Evolutionary conservation across 1,140 invertebrate genomes (phyloP).

Genomic region (Drosophila fuyamai): DNA sequence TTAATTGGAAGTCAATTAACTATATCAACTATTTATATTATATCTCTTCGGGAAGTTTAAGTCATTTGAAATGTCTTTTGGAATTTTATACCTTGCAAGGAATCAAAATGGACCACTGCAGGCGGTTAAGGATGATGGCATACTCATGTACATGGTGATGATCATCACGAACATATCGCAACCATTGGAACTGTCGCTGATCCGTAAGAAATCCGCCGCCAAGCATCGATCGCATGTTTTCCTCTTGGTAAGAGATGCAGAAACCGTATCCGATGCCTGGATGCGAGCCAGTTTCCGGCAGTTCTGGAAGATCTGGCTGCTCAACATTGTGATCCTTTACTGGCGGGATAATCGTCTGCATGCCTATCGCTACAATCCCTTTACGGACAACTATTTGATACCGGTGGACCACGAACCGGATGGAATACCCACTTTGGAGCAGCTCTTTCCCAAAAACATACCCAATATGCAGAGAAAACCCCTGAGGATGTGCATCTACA

Average conservation of each 20-base stretch:
- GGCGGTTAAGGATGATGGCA: slow-evolving; percentile 71
- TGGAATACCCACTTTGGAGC: slow-evolving; percentile 37
- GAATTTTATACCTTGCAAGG: slow-evolving; percentile 15
- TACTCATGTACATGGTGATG: slow-evolving; percentile 78
- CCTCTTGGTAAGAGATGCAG: slow-evolving; percentile 56
- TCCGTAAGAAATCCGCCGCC: slow-evolving; percentile 70
- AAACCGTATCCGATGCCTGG: slow-evolving; percentile 54
- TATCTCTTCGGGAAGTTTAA: too few species aligned
- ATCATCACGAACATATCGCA: slow-evolving; percentile 68
- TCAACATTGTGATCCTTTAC: slow-evolving; percentile 75
- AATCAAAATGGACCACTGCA: slow-evolving; percentile 55
- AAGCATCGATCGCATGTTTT: slow-evolving; percentile 75
- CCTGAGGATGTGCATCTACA: slow-evolving; percentile 72
- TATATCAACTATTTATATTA: too few species aligned
- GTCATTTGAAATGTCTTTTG: too few species aligned
- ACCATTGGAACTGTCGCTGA: slow-evolving; percentile 59
- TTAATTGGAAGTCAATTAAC: too few species aligned
- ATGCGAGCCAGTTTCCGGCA: slow-evolving; percentile 69
- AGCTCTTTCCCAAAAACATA: slow-evolving; percentile 65
- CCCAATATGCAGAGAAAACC: slow-evolving; percentile 76
- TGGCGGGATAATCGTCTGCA: slow-evolving; percentile 50
- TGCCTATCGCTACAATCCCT: slow-evolving; percentile 75
- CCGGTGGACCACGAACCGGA: slow-evolving; percentile 9
- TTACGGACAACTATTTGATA: slow-evolving; percentile 62
- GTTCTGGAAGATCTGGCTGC: slow-evolving; percentile 76